phyloP scores from a whole-genome alignment of 1,140 invertebrate species.

The Matsumurasca onukii region DNA sequence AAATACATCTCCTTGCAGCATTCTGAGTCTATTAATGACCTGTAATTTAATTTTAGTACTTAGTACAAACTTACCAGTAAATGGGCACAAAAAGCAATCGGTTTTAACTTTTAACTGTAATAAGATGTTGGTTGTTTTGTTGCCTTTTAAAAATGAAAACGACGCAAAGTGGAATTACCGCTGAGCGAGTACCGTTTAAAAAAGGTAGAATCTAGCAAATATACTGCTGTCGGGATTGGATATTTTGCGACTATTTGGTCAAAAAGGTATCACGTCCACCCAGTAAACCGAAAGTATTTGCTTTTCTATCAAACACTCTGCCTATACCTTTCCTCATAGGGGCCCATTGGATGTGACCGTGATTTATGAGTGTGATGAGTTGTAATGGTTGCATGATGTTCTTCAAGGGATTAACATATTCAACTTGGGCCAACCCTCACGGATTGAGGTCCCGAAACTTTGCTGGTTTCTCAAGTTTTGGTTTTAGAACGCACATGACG shows the following conservation, averaged over 20 bases:
- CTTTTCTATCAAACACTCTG: neutral
- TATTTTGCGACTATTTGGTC: neutral
- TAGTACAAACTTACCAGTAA: no score
- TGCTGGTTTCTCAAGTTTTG: neutral
- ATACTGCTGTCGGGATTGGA: neutral
- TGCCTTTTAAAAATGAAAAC: no score
- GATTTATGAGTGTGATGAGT: neutral
- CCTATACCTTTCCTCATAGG: neutral
- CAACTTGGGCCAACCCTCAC: neutral
- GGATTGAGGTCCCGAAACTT: neutral
- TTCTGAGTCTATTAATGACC: no score
- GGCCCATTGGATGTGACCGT: neutral
- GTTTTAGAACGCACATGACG: no score
- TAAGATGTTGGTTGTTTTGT: no score
- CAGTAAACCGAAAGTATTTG: neutral
- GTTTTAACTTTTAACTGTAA: no score
- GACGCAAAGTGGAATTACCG: no score
- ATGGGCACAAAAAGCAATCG: no score
- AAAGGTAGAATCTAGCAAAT: no score
- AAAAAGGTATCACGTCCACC: neutral
- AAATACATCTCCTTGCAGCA: no score
- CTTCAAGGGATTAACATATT: neutral
- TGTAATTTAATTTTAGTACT: no score
- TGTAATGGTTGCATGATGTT: neutral
- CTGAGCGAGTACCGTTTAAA: no score